phyloP scores from a whole-genome alignment of 2,888 invertebrate species.

The Hermaeophaga mercurialis region DNA sequence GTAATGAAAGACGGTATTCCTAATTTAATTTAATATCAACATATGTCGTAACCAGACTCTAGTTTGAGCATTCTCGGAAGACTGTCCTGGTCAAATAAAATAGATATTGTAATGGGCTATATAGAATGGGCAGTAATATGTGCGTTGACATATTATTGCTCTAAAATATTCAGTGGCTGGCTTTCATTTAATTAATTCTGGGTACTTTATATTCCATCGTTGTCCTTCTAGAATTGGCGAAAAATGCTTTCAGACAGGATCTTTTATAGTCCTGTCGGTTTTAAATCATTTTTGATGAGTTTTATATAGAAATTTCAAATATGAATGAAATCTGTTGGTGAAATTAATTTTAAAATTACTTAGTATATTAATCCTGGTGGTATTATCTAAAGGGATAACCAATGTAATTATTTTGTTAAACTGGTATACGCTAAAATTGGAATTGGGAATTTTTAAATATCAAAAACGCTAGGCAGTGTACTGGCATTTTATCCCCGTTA shows the following conservation, averaged over 20 bases:
- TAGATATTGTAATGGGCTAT: constrained; percentile 27
- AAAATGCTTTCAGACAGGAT: constrained; percentile 18
- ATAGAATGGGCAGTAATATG: constrained; percentile 23
- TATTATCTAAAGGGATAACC: no score
- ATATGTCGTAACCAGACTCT: no score
- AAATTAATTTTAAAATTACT: constrained; percentile 3
- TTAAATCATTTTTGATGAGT: constrained; percentile 19
- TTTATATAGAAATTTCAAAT: not conserved
- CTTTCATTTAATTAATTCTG: constrained; percentile 28
- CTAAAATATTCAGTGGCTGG: constrained; percentile 25
- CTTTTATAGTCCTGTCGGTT: constrained; percentile 8
- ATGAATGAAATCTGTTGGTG: not conserved
- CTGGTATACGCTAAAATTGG: no score
- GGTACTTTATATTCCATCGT: constrained; percentile 21
- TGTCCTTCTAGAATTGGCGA: constrained; percentile 16
- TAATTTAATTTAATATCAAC: no score
- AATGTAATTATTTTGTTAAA: no score
- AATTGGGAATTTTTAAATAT: no score
- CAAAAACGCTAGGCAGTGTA: no score
- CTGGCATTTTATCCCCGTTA: no score
- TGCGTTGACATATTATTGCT: constrained; percentile 24
- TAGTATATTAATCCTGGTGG: no score
- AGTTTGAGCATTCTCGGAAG: not conserved
- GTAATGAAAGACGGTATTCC: no score
- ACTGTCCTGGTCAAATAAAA: not conserved